phyloP scores from a whole-genome alignment of 2,797 vertebrate genomes.

The Sebastes diaconus region DNA sequence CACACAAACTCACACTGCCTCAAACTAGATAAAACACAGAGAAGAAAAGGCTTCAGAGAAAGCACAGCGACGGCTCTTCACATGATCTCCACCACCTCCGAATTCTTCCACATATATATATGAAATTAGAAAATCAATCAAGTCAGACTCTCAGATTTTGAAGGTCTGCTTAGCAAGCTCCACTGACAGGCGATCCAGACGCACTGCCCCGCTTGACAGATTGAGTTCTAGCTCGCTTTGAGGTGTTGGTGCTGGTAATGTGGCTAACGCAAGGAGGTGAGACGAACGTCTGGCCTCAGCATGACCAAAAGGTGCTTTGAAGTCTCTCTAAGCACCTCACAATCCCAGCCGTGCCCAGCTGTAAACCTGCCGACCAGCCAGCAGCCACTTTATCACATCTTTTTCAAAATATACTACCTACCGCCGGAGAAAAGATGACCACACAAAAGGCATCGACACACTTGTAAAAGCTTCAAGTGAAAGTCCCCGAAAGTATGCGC shows the following conservation, averaged over 20 bases:
- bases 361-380: slow-evolving; percentile 65
- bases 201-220: slow-evolving; percentile 40
- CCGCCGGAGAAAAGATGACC: slow-evolving; percentile 58
- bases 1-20: slow-evolving; percentile 25
- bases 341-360: slow-evolving; percentile 55
- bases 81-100: background rate
- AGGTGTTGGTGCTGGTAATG: slow-evolving; percentile 71
- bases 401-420: slow-evolving; percentile 59
- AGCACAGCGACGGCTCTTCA: background rate
- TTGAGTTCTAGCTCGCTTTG: slow-evolving; percentile 55
- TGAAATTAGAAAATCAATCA: slow-evolving; percentile 38
- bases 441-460: slow-evolving; percentile 56
- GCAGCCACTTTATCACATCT: slow-evolving; percentile 61
- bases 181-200: slow-evolving; percentile 38
- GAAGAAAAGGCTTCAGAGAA: background rate
- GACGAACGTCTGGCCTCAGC: slow-evolving; percentile 71
- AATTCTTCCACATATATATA: background rate
- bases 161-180: slow-evolving; percentile 17
- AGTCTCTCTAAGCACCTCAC: slow-evolving; percentile 68
- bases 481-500: slow-evolving; percentile 15
- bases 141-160: background rate
- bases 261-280: slow-evolving; percentile 62
- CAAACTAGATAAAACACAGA: slow-evolving; percentile 39
- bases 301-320: slow-evolving; percentile 82
- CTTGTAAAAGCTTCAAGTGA: slow-evolving; percentile 23